A percentile compares a stretch with the other conserved stretches of the same genome.
Conservation (phyloP, 64 coral and sea anemone genomes). For the Montipora efflorescens region DNA sequence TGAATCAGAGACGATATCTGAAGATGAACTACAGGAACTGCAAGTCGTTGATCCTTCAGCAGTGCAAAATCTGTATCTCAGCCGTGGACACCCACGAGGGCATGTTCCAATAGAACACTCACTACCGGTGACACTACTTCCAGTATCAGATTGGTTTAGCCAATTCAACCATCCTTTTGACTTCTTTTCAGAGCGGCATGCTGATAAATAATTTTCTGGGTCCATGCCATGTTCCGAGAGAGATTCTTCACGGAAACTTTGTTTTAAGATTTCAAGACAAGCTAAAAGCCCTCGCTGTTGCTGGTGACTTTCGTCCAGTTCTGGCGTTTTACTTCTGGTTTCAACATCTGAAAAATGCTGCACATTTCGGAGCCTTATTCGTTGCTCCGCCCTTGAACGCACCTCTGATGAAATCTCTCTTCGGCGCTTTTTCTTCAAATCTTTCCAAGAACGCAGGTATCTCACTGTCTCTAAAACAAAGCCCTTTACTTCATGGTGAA, state of each 20-base stretch:
- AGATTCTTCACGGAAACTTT: slow-evolving; percentile 8
- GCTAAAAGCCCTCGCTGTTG: background rate
- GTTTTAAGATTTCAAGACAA: background rate
- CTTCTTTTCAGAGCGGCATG: background rate
- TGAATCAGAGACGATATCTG: background rate
- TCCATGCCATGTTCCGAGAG: background rate
- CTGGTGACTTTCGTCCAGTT: background rate
- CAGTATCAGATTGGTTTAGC: background rate
- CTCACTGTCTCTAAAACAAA: background rate
- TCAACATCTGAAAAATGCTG: background rate
- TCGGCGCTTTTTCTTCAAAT: background rate
- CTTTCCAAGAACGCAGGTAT: background rate
- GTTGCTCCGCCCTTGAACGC: background rate
- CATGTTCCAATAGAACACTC: background rate
- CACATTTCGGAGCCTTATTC: background rate
- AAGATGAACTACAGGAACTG: background rate
- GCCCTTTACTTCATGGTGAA: background rate
- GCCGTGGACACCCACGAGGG: background rate
- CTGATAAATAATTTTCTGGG: background rate
- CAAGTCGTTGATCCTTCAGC: background rate
- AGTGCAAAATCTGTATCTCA: background rate
- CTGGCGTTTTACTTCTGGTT: background rate
- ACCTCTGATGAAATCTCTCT: background rate
- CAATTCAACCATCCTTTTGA: slow-evolving; percentile 11
- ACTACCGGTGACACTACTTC: background rate